Evolutionary conservation across 2,888 invertebrate species (phyloP).

Genomic region (Chaetogeoica ovagalla): DNA sequence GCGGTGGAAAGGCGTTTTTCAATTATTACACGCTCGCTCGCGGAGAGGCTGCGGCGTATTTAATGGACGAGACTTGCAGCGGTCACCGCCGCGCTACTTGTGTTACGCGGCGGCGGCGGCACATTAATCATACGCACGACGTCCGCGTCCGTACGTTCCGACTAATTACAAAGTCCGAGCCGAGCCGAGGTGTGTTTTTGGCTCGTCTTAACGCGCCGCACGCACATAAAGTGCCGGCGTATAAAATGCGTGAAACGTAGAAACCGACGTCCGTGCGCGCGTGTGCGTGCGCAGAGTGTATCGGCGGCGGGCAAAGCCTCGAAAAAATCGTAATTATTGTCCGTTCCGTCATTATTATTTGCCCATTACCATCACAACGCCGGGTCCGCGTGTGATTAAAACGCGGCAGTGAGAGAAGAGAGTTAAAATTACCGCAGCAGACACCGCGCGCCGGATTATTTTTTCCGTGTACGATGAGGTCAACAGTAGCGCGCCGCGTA

Average conservation of each 20-base stretch:
- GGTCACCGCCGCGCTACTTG: conserved; percentile 27
- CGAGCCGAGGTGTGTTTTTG: not conserved
- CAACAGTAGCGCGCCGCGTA: too few species aligned
- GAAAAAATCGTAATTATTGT: conserved; percentile 45
- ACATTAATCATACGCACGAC: conserved; percentile 47
- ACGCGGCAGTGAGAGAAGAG: not conserved
- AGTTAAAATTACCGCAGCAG: not conserved
- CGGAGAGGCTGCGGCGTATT: conserved; percentile 11
- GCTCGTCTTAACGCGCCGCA: not conserved
- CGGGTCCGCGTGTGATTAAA: conserved; percentile 27
- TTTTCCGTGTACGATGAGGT: too few species aligned
- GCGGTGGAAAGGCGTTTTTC: conserved; percentile 35
- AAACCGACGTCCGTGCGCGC: too few species aligned
- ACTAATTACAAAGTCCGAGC: conserved; percentile 44
- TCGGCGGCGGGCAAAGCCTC: not conserved
- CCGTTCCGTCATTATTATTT: conserved; percentile 50
- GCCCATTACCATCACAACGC: conserved; percentile 18
- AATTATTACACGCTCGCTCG: conserved; percentile 18
- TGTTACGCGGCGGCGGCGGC: conserved; percentile 34
- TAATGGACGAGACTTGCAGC: conserved; percentile 32
- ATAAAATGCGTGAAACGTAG: not conserved
- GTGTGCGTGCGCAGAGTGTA: too few species aligned
- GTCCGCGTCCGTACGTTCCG: conserved; percentile 43
- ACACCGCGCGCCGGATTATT: too few species aligned
- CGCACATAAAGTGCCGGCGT: too few species aligned